Evolutionary conservation across 2,113 vertebrate genomes (phyloP).

Genomic region (Salvelinus fontinalis): DNA sequence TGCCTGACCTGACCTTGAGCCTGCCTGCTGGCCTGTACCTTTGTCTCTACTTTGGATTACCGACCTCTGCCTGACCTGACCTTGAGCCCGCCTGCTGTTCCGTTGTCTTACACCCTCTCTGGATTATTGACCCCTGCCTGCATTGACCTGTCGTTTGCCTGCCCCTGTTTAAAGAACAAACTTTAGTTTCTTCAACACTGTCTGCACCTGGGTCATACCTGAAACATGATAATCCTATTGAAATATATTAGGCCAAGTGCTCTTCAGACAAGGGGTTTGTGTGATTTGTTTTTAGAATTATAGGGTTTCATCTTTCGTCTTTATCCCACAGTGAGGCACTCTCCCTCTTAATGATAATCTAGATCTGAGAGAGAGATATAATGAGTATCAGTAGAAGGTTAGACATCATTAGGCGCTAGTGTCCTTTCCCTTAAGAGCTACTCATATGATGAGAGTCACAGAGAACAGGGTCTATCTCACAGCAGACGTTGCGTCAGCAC

Average conservation of each 20-base stretch:
- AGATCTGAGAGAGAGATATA: conserved; percentile 32
- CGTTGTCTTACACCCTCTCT: too few relatives aligned
- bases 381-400: conserved; percentile 19
- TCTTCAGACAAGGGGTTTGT: background rate
- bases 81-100: too few relatives aligned
- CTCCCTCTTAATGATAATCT: conserved; percentile 33
- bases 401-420: conserved; percentile 33
- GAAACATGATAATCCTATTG: background rate
- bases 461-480: background rate
- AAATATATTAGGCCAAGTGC: background rate
- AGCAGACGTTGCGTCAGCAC: background rate
- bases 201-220: too few relatives aligned
- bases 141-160: too few relatives aligned
- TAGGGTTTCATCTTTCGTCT: background rate
- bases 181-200: too few relatives aligned
- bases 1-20: too few relatives aligned
- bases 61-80: too few relatives aligned
- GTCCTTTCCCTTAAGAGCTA: background rate
- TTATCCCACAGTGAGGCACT: conserved; percentile 7
- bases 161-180: too few relatives aligned
- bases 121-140: too few relatives aligned
- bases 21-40: too few relatives aligned
- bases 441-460: background rate
- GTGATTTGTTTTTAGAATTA: conserved; percentile 18
- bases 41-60: too few relatives aligned